phyloP scores from a whole-genome alignment of 2,113 vertebrate genomes.

The Athene cunicularia region DNA sequence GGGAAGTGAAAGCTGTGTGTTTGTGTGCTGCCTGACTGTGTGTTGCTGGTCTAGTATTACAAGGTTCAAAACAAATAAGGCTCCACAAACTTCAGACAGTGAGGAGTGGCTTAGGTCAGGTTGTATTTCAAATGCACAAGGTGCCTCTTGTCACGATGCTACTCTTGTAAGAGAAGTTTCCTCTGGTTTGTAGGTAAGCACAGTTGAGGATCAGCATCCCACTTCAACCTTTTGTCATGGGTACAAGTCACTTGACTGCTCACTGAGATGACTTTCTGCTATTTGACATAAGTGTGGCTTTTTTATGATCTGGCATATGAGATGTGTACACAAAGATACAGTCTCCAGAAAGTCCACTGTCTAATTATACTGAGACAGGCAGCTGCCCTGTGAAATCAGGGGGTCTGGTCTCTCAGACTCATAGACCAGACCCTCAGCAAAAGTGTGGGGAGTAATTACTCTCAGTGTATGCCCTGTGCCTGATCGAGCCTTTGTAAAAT shows the following conservation, averaged over 20 bases:
- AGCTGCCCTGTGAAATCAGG: not conserved
- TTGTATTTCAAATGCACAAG: not conserved
- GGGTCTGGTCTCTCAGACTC: not conserved
- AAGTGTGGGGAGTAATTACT: not conserved
- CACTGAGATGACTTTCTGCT: not conserved
- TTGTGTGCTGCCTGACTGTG: not conserved
- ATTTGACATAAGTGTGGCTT: not conserved
- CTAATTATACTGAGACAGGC: not conserved
- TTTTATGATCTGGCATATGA: not conserved
- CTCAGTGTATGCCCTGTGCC: not conserved
- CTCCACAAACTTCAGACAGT: not conserved
- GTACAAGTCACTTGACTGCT: not conserved
- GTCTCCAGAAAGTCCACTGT: not conserved
- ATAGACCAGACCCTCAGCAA: not conserved
- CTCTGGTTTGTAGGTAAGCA: not conserved
- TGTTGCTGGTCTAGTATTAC: not conserved
- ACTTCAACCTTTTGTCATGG: not conserved
- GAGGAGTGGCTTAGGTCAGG: not conserved
- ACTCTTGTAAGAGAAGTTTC: not conserved
- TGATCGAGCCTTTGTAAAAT: not conserved
- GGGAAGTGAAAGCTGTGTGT: not conserved
- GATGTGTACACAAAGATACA: not conserved
- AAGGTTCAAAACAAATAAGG: not conserved
- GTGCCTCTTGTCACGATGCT: rapidly evolving
- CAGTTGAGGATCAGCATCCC: not conserved